These are phyloP conservation scores for Anoplius nigerrimus DNA, from an alignment of 2,888 invertebrate genomes.

Conservation along the genomic window DNA sequence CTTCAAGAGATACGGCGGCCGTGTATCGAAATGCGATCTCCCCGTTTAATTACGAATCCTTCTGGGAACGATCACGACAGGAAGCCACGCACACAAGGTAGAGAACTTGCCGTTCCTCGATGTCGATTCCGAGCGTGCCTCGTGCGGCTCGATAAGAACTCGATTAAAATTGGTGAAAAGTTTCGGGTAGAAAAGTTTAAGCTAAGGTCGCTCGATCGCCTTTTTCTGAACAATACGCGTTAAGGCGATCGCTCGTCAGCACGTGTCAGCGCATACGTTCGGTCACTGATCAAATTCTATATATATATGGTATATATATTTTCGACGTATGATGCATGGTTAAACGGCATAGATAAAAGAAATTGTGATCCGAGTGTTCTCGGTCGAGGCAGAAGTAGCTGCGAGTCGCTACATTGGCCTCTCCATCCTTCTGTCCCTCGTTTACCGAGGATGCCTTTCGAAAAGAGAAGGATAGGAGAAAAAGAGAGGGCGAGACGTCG, in stretches of 20 bases:
- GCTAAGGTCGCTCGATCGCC: background rate
- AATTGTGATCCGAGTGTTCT: too few species aligned
- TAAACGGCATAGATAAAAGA: too few species aligned
- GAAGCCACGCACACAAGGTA: slow-evolving; percentile 15
- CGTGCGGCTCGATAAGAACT: slow-evolving; percentile 9
- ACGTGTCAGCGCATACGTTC: too few species aligned
- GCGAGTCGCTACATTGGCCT: too few species aligned
- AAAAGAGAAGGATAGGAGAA: slow-evolving; percentile 42
- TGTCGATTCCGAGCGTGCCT: slow-evolving; percentile 15
- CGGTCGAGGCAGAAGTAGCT: too few species aligned
- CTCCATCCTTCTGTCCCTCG: slow-evolving; percentile 30
- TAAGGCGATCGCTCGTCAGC: background rate
- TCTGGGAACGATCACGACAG: slow-evolving; percentile 57
- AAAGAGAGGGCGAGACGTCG: slow-evolving; percentile 45
- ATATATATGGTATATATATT: too few species aligned
- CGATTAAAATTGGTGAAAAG: slow-evolving; percentile 16
- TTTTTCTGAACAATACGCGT: background rate
- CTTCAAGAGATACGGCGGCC: slow-evolving; percentile 49
- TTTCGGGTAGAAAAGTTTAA: too few species aligned
- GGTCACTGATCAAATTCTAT: too few species aligned
- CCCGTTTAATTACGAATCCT: slow-evolving; percentile 60
- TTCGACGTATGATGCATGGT: too few species aligned
- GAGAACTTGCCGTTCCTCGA: slow-evolving; percentile 13
- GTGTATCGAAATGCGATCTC: slow-evolving; percentile 58
- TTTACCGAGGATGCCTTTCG: slow-evolving; percentile 40